Conservation (phyloP, 2,888 invertebrate genomes). For the Willowsia nigromaculata region DNA sequence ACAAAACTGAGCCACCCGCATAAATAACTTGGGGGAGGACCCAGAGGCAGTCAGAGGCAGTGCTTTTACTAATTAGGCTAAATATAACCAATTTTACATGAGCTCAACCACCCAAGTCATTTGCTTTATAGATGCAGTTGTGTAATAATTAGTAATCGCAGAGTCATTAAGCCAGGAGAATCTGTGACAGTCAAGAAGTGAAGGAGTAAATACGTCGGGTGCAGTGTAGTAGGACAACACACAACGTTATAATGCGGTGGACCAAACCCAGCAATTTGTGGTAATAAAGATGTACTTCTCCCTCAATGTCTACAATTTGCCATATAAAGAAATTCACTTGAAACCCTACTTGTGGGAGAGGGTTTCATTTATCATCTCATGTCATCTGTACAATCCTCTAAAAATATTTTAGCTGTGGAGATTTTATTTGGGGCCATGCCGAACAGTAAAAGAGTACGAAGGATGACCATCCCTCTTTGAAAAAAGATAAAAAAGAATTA, state of each 20-base stretch:
- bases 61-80: slow-evolving; percentile 2
- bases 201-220: neutral
- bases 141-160: neutral
- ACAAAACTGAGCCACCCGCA: neutral
- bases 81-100: slow-evolving; percentile 4
- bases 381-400: neutral
- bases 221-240: slow-evolving; percentile 15
- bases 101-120: neutral
- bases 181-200: neutral
- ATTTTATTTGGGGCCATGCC: neutral
- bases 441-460: slow-evolving; percentile 44
- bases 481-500: slow-evolving; percentile 27
- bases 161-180: neutral
- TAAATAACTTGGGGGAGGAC: neutral
- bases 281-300: slow-evolving; percentile 39
- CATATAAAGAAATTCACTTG: slow-evolving; percentile 30
- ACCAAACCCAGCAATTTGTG: slow-evolving; percentile 52
- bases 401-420: neutral
- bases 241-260: slow-evolving; percentile 19
- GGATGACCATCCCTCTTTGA: slow-evolving; percentile 32
- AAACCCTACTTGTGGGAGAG: slow-evolving; percentile 29
- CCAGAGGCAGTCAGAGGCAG: neutral
- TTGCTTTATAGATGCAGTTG: neutral
- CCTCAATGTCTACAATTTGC: neutral
- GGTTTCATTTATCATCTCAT: slow-evolving; percentile 34